phyloP scores from a whole-genome alignment of 2,113 vertebrate species.

The Paedocypris sp. region DNA sequence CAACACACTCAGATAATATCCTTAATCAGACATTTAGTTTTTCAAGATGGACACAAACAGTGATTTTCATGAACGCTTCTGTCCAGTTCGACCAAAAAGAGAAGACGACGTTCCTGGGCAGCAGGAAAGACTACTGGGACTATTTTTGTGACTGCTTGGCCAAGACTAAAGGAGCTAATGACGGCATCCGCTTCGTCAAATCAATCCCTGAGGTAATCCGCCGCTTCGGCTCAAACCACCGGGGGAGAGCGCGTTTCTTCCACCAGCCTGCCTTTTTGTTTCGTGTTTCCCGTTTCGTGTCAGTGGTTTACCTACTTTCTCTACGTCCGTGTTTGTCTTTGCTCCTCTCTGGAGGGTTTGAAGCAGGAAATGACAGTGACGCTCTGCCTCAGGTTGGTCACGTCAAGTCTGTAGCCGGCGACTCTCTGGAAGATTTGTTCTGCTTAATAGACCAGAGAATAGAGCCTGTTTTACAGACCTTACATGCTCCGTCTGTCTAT shows the following conservation, averaged over 20 bases:
- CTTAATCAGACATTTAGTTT: too few species aligned
- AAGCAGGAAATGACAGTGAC: slow-evolving; percentile 36
- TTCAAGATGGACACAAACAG: too few species aligned
- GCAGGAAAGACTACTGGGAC: slow-evolving; percentile 95
- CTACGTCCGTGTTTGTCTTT: slow-evolving; percentile 1
- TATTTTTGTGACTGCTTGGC: slow-evolving; percentile 90
- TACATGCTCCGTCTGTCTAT: too few species aligned
- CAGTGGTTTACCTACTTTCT: neutral
- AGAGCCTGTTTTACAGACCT: neutral
- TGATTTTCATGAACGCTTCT: neutral
- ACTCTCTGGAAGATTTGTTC: neutral
- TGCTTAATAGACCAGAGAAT: neutral
- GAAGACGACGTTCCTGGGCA: slow-evolving; percentile 80
- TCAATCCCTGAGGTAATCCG: slow-evolving; percentile 83
- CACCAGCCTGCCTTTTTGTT: neutral
- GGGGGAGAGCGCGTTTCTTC: slow-evolving; percentile 19
- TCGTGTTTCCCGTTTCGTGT: neutral
- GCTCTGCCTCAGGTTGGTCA: slow-evolving; percentile 4
- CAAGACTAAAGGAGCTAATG: slow-evolving; percentile 87
- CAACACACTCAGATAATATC: too few species aligned
- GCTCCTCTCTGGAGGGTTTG: slow-evolving; percentile 22
- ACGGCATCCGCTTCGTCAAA: slow-evolving; percentile 93
- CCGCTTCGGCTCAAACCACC: neutral
- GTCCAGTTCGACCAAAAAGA: slow-evolving; percentile 90
- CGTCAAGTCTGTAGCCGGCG: neutral